Conservation (phyloP, 2,888 invertebrate species). For the Campoletis raptor region DNA sequence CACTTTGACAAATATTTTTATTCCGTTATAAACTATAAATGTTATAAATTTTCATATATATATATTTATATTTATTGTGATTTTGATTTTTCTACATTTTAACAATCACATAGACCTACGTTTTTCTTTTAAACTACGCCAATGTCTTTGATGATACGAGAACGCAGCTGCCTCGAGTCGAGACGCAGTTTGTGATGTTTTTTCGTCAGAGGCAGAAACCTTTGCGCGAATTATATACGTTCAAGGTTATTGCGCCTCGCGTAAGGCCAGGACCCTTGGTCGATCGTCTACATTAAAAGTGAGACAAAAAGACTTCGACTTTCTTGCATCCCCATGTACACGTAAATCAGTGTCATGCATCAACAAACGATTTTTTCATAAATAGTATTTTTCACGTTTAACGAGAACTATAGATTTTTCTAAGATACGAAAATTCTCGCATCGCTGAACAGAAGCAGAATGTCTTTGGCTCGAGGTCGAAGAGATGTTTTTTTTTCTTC, state of each 20-base stretch:
- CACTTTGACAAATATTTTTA: not conserved
- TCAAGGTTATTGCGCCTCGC: slow-evolving; percentile 57
- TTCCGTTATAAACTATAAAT: not conserved
- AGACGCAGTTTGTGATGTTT: slow-evolving; percentile 56
- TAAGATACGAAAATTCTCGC: not conserved
- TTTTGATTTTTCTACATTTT: not conserved
- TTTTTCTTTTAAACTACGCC: slow-evolving; percentile 48
- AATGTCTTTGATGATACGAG: slow-evolving; percentile 47
- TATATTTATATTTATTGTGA: not conserved
- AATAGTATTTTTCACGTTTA: not conserved
- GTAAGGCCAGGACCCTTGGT: slow-evolving; percentile 36
- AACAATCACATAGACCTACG: not conserved
- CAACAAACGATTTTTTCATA: not conserved
- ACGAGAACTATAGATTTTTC: not conserved
- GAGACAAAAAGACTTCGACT: not conserved
- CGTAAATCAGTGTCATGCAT: not conserved
- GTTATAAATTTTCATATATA: not conserved
- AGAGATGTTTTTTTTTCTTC: not conserved
- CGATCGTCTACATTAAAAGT: not conserved
- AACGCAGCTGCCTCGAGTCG: slow-evolving; percentile 38
- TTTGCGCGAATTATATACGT: slow-evolving; percentile 36
- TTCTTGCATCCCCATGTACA: not conserved
- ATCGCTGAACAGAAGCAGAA: not conserved
- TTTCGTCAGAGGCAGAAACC: slow-evolving; percentile 44
- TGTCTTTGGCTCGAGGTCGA: not conserved